These are phyloP conservation scores for Zalophus californianus DNA, from an alignment of 2,797 vertebrate species.

Conservation along the genomic window DNA sequence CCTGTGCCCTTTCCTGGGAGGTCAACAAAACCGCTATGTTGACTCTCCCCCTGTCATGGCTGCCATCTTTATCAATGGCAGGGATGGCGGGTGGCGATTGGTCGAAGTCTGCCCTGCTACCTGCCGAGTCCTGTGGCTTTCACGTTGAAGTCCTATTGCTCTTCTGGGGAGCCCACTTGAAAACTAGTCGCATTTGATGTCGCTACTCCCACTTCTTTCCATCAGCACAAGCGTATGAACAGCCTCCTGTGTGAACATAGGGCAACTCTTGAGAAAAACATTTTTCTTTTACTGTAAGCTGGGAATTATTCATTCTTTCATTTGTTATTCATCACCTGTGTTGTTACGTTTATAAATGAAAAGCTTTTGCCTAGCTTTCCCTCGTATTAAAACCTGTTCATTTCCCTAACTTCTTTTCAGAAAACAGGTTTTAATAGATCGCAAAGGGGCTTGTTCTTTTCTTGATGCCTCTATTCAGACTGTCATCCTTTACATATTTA, in stretches of 20 bases:
- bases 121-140: neutral
- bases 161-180: neutral
- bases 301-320: neutral
- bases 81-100: neutral
- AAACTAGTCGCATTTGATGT: neutral
- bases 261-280: neutral
- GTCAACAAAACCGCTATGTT: neutral
- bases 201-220: neutral
- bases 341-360: neutral
- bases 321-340: neutral
- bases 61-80: accelerated
- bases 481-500: neutral
- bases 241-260: neutral
- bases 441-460: neutral
- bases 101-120: too few relatives aligned
- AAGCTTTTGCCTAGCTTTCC: neutral
- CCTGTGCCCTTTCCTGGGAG: neutral
- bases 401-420: neutral
- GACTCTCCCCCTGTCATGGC: neutral
- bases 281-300: neutral
- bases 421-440: neutral
- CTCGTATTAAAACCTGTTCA: neutral
- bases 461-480: neutral
- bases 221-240: neutral
- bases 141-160: too few relatives aligned